Evolutionary conservation across 2,797 vertebrate species (phyloP), one percentile per base, ranked within the genome.

Genomic region (Labeo calbasu): DNA sequence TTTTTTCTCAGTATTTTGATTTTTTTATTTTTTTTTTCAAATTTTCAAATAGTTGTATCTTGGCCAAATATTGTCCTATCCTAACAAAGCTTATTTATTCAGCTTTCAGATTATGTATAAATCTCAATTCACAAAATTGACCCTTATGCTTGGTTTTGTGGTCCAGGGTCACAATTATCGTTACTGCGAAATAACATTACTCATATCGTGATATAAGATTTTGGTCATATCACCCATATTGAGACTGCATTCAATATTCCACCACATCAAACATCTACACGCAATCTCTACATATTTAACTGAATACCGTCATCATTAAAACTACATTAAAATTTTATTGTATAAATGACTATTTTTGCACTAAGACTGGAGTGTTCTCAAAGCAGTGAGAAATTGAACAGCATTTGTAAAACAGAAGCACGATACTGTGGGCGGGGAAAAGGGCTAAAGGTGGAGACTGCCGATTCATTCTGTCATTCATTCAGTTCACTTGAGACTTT

Each of bases 401-500:
- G 55, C 55, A 61, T 63, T 46, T 43, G n/a, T 43, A 77, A 59
- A 77, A 46, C 53, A 59, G 15, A 73, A 14, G 19, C 0, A 0
- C 4, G 46, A 36, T 17, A 12, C 19, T 65, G 4, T 68, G 71
- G 48, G 48, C 0, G 23, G 32, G 5, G 9, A 43, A 28, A 70
- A 57, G 3, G 55, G 43, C n/a, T 17, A 63, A 61, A 21, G 79
- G 15, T 21, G 15, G 77, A 79, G 69, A 19, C 46, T 53, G 68
- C 25, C 61, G 32, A n/a, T 51, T 12, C 53, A 61, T 50, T 15
- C 53, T 84, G 57, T 79, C 57, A 65, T 25, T 84, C 36, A 65
- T 65, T 55, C 17, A 46, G 28, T 79, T 53, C 78, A 72, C 28
- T 66, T 53, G 40, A 65, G 15, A 50, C 77, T 25, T 79, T 63